phyloP scores from a whole-genome alignment of 2,888 invertebrate species.

The Emmelina monodactyla region DNA sequence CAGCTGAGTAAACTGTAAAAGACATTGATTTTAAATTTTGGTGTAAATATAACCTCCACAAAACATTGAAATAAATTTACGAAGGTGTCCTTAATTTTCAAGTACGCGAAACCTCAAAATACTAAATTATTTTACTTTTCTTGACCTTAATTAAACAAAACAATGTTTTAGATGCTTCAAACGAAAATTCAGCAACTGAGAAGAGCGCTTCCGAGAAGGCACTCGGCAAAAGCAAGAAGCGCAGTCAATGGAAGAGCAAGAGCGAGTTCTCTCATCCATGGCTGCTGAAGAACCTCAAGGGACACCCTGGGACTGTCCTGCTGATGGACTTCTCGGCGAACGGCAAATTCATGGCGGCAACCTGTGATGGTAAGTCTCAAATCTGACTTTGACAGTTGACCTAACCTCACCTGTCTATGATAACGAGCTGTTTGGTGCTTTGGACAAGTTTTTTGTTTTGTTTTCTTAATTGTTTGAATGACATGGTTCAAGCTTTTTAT shows the following conservation, averaged over 20 bases:
- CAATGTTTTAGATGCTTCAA: conserved; percentile 30
- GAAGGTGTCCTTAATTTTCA: not conserved
- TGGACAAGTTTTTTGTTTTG: too few relatives aligned
- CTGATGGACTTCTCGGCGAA: conserved; percentile 85
- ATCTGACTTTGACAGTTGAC: not conserved
- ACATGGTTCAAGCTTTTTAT: too few relatives aligned
- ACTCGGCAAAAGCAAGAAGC: conserved; percentile 60
- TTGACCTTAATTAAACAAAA: not conserved
- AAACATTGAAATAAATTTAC: too few relatives aligned
- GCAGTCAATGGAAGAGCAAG: conserved; percentile 55
- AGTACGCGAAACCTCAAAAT: not conserved
- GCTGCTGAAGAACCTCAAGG: conserved; percentile 82
- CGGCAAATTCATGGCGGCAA: conserved; percentile 85
- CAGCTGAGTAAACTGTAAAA: too few relatives aligned
- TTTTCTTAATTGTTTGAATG: too few relatives aligned
- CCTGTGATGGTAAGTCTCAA: conserved; percentile 78
- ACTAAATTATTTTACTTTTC: not conserved
- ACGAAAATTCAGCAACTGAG: conserved; percentile 36
- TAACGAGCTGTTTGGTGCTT: too few relatives aligned
- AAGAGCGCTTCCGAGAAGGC: conserved; percentile 30
- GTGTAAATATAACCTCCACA: too few relatives aligned
- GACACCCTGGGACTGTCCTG: conserved; percentile 77
- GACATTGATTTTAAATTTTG: too few relatives aligned
- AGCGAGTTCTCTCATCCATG: conserved; percentile 74
- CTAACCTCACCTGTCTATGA: too few relatives aligned